Evolutionary conservation across 2,888 invertebrate genomes (phyloP), one percentile per base, ranked within the genome.

Genomic region (Panorpa germanica): DNA sequence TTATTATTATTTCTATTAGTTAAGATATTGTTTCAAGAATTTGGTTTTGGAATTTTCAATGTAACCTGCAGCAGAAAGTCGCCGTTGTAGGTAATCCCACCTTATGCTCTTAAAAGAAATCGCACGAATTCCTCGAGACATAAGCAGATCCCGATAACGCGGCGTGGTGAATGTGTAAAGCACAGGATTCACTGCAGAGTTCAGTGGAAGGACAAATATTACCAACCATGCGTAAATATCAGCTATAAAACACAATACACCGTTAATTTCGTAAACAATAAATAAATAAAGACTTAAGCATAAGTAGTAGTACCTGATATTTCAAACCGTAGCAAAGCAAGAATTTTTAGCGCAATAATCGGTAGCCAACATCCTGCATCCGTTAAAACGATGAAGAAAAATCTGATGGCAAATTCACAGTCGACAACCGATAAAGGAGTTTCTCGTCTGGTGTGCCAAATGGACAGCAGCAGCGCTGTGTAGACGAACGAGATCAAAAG

Each of bases 321-420:
- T 37, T 55, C 52, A 29, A 60, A 50, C 25, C 59, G 54, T 20
- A 53, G 47, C 37, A 73, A 58, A 3, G 70, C 72, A 37, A 64
- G 47, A 26, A 68, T 55, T 47, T 76, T 76, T 33, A 71, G 53
- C 15, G 58, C 43, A 20, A 73, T 68, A 29, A 75, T 70, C 5
- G 75, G 75, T 9, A 65, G 60, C 75, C 75, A 75, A 44, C 75
- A 76, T 31, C 65, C 47, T n/a, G 63, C 63, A 44, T 76, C 70
- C 2, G 74, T 71, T 15, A 74, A 43, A 2, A 76, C 72, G 38
- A 76, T 74, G 42, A 73, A 61, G 44, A 74, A 72, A 46, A 75
- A 73, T 36, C 68, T 50, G 13, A 70, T 50, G 2, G 70, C 70
- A 43, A 76, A 66, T 39, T 70, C 67, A 35, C 63, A 64, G 40